Conservation (phyloP, 2,797 vertebrate species). For the Trachops cirrhosus region DNA sequence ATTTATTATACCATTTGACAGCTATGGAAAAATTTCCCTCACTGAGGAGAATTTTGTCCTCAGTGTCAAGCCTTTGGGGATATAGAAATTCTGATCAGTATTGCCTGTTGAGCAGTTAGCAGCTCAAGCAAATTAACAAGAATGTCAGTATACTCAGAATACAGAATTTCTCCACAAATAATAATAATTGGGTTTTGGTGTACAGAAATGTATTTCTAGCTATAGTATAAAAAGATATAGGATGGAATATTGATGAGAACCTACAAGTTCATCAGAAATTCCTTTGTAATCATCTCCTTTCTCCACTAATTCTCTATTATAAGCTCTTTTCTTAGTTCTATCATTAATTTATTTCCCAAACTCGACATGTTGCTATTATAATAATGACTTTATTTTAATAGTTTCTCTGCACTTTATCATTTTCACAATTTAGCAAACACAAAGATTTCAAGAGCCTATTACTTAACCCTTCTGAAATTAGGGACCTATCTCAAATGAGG, state of each 20-base stretch:
- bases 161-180: not conserved
- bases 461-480: not conserved
- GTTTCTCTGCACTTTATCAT: not conserved
- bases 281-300: not conserved
- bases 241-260: not conserved
- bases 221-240: not conserved
- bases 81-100: not conserved
- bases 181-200: not conserved
- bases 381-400: not conserved
- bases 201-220: not conserved
- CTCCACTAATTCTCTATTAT: not conserved
- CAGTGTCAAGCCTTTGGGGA: not conserved
- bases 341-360: not conserved
- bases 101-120: not conserved
- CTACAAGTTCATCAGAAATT: not conserved
- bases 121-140: not conserved
- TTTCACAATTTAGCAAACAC: not conserved
- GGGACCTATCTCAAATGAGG: not conserved
- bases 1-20: not conserved
- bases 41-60: not conserved
- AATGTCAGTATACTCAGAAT: not conserved
- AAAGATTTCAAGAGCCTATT: not conserved
- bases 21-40: not conserved
- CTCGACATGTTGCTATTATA: not conserved
- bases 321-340: not conserved